Percentiles rank a stretch among this genome's conserved stretches.
These are phyloP conservation scores for Butorides virescens DNA, from an alignment of 2,113 vertebrate species.

Conservation along the genomic window DNA sequence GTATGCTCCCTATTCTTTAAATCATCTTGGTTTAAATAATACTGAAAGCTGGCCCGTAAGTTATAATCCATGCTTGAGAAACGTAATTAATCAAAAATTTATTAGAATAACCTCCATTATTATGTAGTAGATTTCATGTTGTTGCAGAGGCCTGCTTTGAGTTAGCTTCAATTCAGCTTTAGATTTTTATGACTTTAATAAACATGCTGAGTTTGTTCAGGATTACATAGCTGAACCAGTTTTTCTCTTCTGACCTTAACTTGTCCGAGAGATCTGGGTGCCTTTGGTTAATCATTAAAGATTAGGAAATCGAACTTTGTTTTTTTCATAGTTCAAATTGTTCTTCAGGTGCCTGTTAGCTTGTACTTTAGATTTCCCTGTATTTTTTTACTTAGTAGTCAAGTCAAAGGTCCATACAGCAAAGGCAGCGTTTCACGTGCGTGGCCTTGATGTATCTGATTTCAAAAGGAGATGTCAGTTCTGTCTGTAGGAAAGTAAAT, in stretches of 20 bases:
- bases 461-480: background rate
- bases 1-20: background rate
- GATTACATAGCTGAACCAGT: background rate
- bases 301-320: background rate
- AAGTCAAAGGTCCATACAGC: background rate
- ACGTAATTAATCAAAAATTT: background rate
- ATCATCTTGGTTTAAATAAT: background rate
- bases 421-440: background rate
- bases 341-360: background rate
- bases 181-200: background rate
- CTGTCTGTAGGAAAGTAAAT: background rate
- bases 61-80: background rate
- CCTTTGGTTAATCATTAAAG: constrained; percentile 28
- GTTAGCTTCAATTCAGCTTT: background rate
- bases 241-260: background rate
- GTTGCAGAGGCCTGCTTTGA: background rate
- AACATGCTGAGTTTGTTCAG: background rate
- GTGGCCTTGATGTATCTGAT: background rate
- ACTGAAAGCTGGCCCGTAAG: background rate
- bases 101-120: background rate
- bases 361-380: background rate
- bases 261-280: background rate
- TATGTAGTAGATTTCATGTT: background rate
- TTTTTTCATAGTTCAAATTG: background rate
- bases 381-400: background rate